Conservation (phyloP, 30 jellyfish, hydroid and myxozoan genomes). For the Aurelia coerulea region DNA sequence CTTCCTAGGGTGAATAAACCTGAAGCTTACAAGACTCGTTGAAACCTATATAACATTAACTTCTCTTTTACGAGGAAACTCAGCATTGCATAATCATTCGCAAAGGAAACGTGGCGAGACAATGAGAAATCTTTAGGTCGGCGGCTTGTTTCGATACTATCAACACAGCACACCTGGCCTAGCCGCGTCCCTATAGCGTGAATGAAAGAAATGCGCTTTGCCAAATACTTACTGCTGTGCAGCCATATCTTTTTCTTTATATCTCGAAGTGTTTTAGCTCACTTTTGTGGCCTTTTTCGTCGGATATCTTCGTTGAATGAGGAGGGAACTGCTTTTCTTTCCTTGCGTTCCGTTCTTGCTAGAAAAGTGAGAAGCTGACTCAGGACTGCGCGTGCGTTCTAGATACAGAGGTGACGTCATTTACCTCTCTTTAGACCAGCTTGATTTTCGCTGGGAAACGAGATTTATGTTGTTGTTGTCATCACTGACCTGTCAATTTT, state of each 20-base stretch:
- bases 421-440: conserved; percentile 1
- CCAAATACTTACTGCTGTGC: conserved; percentile 57
- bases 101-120: too few species aligned
- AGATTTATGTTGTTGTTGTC: too few species aligned
- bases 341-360: conserved; percentile 1
- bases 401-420: conserved; percentile 26
- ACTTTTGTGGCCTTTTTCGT: background rate
- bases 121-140: background rate
- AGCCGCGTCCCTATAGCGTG: background rate
- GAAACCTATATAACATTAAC: too few species aligned
- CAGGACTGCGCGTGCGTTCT: conserved; percentile 77
- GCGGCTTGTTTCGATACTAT: background rate
- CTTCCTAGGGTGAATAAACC: too few species aligned
- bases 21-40: too few species aligned
- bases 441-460: too few species aligned
- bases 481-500: too few species aligned
- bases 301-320: too few species aligned
- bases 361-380: conserved; percentile 45
- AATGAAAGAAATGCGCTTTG: background rate
- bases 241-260: conserved; percentile 28
- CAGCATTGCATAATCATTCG: too few species aligned
- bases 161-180: conserved; percentile 26
- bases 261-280: background rate
- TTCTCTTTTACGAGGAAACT: too few species aligned
- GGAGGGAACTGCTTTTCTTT: conserved; percentile 3